Base-by-base conservation (phyloP, 2,797 vertebrate species). In the Threskiornis aethiopicus region DNA sequence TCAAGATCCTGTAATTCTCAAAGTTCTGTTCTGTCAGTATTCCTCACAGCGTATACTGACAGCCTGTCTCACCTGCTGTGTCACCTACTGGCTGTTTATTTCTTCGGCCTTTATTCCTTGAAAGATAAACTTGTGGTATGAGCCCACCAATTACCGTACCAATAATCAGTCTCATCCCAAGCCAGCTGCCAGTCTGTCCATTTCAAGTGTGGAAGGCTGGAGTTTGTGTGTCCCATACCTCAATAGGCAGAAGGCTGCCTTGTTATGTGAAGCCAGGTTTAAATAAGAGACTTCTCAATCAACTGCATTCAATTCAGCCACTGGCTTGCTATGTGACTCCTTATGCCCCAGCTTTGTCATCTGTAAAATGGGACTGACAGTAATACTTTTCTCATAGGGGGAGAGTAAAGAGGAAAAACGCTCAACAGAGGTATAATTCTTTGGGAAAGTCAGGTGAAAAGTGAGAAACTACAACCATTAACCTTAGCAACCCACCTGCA, bases 121-220 rank as follows among this genome's bases (percentile, higher is more conserved):
- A 78, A 93, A 89, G 73, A 92, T 10, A 88, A 81, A 67, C 37
- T 22, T n/a, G 11, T 62, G 54, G 65, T 76, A 81, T 57, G 12
- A 75, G 44, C 26, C 44, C 12, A 46, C 11, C 75, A 79, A 67
- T 84, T 64, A 58, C 16, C 17, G 10, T 44, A 78, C 44, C 61
- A 81, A 22, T 31, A 64, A 83, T 82, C 22, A 87, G 78, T 25
- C 61, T 61, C 65, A 80, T 51, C 55, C 28, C 71, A 71, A 76
- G 9, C 15, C 67, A 70, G 47, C 17, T 77, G 57, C 61, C 52
- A 41, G 61, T 35, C 35, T 57, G 20, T 35, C 10, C 52, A 15
- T 54, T 87, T 87, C 52, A 57, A 42, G 49, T 4, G 18, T 21
- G 39, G 58, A 78, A 71, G 51, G 44, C 35, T 71, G 49, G 67